phyloP scores from a whole-genome alignment of 35 echinoderm and acorn worm genomes.

The Diadema setosum region DNA sequence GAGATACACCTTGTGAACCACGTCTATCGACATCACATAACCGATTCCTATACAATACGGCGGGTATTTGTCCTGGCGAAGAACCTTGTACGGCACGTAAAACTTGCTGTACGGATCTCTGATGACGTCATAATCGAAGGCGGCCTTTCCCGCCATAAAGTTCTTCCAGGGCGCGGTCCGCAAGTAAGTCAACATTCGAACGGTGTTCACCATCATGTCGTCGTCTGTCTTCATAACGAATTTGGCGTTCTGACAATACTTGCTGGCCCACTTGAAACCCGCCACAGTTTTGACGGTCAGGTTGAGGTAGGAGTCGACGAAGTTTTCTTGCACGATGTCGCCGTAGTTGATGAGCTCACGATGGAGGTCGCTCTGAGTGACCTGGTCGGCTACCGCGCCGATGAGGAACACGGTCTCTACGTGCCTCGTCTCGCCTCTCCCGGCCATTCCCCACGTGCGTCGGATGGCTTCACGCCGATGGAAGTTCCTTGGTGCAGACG shows the following conservation, averaged over 20 bases:
- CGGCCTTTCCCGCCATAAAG: constrained; percentile 43
- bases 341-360: constrained; percentile 25
- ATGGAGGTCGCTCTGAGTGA: not conserved
- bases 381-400: not conserved
- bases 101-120: constrained; percentile 65
- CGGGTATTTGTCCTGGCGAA: constrained; percentile 39
- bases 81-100: constrained; percentile 44
- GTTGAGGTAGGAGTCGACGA: constrained; percentile 77
- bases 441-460: constrained; percentile 22
- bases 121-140: constrained; percentile 7
- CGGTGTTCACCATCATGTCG: constrained; percentile 65
- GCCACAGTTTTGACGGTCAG: constrained; percentile 88
- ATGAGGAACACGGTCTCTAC: constrained; percentile 8
- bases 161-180: not conserved
- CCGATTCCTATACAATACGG: constrained; percentile 59
- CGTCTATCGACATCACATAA: constrained; percentile 69
- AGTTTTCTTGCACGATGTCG: constrained; percentile 80
- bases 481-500: not conserved
- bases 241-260: constrained; percentile 52
- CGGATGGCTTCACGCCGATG: constrained; percentile 25
- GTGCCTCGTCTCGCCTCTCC: not conserved
- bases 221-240: constrained; percentile 95
- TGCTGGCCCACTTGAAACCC: constrained; percentile 83
- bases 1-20: constrained; percentile 54
- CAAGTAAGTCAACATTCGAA: constrained; percentile 26